Percentiles rank a stretch among this genome's conserved stretches.
Evolutionary conservation across 30 jellyfish, hydroid and myxozoan species (phyloP).

Genomic region (Hydractinia symbiolongicarpus): DNA sequence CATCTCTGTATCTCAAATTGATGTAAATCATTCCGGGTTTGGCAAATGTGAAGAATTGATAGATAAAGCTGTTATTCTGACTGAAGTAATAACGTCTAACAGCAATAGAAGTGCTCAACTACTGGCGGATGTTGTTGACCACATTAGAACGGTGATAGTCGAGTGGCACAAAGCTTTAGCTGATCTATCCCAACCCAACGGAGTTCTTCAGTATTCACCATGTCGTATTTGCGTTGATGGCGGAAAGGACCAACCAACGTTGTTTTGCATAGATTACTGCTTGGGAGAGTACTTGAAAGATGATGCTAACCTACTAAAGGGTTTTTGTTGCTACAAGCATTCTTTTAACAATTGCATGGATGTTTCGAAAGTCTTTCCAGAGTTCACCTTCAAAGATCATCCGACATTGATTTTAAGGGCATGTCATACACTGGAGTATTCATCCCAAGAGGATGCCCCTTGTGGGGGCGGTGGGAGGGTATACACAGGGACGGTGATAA

Average conservation of each 20-base stretch:
- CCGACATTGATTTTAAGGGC: not conserved
- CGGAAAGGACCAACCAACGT: not conserved
- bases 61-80: not conserved
- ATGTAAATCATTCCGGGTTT: not conserved
- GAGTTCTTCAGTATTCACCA: constrained; percentile 8
- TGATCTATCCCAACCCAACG: not conserved
- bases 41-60: not conserved
- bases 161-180: constrained; percentile 22
- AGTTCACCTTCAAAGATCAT: constrained; percentile 14
- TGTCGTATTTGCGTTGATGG: constrained; percentile 10
- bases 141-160: constrained; percentile 4
- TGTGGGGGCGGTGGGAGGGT: constrained; percentile 10
- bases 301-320: not conserved
- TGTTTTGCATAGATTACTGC: constrained; percentile 12
- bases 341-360: not conserved
- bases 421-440: not conserved
- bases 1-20: not conserved
- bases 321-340: not conserved
- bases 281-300: constrained; percentile 4
- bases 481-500: not conserved
- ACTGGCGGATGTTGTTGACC: constrained; percentile 9
- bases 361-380: not conserved
- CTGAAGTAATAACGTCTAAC: not conserved
- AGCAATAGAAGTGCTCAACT: constrained; percentile 14
- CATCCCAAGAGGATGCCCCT: not conserved